These are phyloP conservation scores for Dicerorhinus sumatrensis DNA, from an alignment of 2,113 vertebrate species.

Conservation along the genomic window DNA sequence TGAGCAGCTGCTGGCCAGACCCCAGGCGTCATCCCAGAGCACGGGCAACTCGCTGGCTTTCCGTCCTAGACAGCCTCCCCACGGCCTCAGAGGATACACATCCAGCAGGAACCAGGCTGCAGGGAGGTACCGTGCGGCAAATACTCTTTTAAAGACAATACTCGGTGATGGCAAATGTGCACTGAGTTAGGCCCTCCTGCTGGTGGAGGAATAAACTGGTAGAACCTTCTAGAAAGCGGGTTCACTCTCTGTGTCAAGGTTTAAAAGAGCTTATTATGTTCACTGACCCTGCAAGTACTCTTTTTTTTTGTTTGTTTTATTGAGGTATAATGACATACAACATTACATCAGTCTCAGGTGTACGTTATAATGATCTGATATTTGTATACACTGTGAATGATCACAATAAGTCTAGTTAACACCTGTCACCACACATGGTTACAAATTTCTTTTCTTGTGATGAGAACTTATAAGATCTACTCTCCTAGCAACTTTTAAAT, in stretches of 20 bases:
- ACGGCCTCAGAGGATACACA: background rate
- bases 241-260: rapidly evolving
- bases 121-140: rapidly evolving
- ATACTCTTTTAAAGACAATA: too few relatives aligned
- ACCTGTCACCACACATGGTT: too few relatives aligned
- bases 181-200: rapidly evolving
- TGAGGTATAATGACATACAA: too few relatives aligned
- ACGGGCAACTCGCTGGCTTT: background rate
- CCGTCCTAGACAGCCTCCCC: background rate
- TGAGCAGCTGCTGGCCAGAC: background rate
- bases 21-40: background rate
- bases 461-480: too few relatives aligned
- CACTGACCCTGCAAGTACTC: background rate
- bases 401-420: too few relatives aligned
- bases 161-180: rapidly evolving
- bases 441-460: too few relatives aligned
- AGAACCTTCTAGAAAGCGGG: background rate
- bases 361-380: too few relatives aligned
- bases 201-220: background rate
- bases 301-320: too few relatives aligned
- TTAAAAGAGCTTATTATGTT: background rate
- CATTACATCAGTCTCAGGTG: too few relatives aligned
- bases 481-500: too few relatives aligned
- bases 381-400: too few relatives aligned
- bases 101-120: background rate